Evolutionary conservation across 2,888 invertebrate species (phyloP), one percentile per base, ranked within the genome.

Genomic region (Suillia variegata): DNA sequence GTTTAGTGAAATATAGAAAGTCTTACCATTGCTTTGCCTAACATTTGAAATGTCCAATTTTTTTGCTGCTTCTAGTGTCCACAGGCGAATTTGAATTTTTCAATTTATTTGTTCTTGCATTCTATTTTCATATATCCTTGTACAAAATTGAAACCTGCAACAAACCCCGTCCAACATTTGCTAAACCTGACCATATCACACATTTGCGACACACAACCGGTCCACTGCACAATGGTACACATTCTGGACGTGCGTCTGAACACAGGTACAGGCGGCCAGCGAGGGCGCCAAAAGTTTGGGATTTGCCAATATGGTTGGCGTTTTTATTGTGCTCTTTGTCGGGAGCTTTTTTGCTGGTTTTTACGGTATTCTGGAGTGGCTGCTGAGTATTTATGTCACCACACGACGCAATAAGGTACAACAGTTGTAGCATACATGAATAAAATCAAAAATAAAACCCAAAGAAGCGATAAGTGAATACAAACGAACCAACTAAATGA

Each of bases 241-340:
- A 56, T 22, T 21, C 10, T n/a, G n/a, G n/a, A n/a, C n/a, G n/a
- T n/a, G n/a, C n/a, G n/a, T n/a, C n/a, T n/a, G n/a, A n/a, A 51
- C 33, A 38, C 65, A 65, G 63, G 20, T 34, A 38, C 47, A 55
- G n/a, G 72, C 71, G 52, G 70, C 74, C 60, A 69, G 71, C 58
- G 80, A 81, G 77, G 82, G 83, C 70, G 84, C 84, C 42, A 80
- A 76, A 55, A 82, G 79, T 51, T 80, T 89, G 62, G 87, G 86
- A 34, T 82, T 91, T 70, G 85, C 86, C 65, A 89, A 90, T 79
- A 85, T 88, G 21, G 87, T 87, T 54, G 88, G 88, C 63, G 87
- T 88, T 47, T 88, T 87, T 72, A 83, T 87, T 47, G 87, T 88
- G 48, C 80, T 88, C 52, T 80, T 86, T 34, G 82, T 82, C 63